A percentile compares a stretch with the other conserved stretches of the same genome.
These are phyloP conservation scores for Argentina silus DNA, from an alignment of 2,797 vertebrate genomes.

Conservation along the genomic window DNA sequence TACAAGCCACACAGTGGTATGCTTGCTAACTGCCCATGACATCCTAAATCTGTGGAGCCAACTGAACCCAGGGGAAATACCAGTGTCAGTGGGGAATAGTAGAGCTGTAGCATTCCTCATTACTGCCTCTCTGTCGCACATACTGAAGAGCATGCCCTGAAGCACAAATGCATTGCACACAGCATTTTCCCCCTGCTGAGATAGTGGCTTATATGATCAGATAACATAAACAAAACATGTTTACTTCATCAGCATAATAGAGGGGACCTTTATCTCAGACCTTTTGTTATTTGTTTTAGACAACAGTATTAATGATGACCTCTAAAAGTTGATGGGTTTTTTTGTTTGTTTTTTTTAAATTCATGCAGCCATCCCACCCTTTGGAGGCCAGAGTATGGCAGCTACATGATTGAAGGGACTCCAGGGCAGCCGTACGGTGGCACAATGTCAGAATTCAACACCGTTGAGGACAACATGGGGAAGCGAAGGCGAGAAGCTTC, in stretches of 20 bases:
- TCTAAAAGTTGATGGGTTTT: background rate
- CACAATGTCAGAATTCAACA: constrained; percentile 98
- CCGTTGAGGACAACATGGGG: constrained; percentile 97
- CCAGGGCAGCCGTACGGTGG: constrained; percentile 97
- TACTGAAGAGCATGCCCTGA: constrained; percentile 49
- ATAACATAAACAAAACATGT: background rate
- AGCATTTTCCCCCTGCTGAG: constrained; percentile 32
- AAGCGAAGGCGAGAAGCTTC: constrained; percentile 91
- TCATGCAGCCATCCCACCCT: constrained; percentile 91
- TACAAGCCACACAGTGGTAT: constrained; percentile 54
- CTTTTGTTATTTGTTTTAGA: background rate
- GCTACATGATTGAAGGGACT: constrained; percentile 98
- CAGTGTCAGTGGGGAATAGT: constrained; percentile 61
- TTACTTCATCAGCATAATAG: constrained; percentile 35
- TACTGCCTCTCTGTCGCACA: constrained; percentile 73
- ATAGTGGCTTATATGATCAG: constrained; percentile 40
- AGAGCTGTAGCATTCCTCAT: constrained; percentile 72
- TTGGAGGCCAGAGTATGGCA: constrained; percentile 97
- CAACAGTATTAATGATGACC: background rate
- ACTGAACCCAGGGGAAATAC: constrained; percentile 59
- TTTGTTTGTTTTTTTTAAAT: background rate
- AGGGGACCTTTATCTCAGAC: background rate
- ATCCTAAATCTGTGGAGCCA: constrained; percentile 55
- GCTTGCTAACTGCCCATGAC: constrained; percentile 56
- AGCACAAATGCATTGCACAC: constrained; percentile 45